Evolutionary conservation across 2,888 invertebrate species (phyloP), one percentile per base, ranked within the genome.

Genomic region (Furcula furcula): DNA sequence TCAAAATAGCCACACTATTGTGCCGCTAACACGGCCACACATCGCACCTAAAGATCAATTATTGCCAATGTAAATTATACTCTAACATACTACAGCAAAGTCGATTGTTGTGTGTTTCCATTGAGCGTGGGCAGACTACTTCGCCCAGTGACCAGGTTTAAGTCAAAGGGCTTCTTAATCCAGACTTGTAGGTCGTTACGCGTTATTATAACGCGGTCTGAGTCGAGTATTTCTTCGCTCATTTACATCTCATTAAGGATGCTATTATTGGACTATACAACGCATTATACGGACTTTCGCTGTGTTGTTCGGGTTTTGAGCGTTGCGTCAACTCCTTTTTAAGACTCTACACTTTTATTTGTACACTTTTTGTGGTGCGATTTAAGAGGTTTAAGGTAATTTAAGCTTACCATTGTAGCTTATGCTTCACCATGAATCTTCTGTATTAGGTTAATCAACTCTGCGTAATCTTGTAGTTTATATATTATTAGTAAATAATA

Each of bases 81-180:
- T 57, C 43, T 80, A 65, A 34, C 1, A 0, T 0, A 3, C 11
- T n/a, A 2, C 4, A 2, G 27, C 75, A 71, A 51, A 58, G 71
- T 68, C 42, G 39, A 40, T 48, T 63, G 54, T 66, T 21, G 31
- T 21, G 18, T 50, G 54, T 20, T 7, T 34, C 34, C 34, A 32
- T 39, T 26, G 26, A 43, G 52, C 45, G 60, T 67, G 59, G 65
- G 71, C 72, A 60, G 81, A 71, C 64, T 62, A 76, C 67, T 76
- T 75, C 70, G 72, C 68, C 62, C 68, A 66, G 70, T 72, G 71
- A 60, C 67, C 70, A 82, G 82, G 80, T 81, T 81, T 82, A 83
- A 87, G 85, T 86, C 86, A 83, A 86, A 84, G 79, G 89, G 88
- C 83, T 89, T 89, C 89, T 86, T 89, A 89, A 89, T 89, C 89